phyloP scores from a whole-genome alignment of 1,140 invertebrate genomes.

The Patella vulgata region DNA sequence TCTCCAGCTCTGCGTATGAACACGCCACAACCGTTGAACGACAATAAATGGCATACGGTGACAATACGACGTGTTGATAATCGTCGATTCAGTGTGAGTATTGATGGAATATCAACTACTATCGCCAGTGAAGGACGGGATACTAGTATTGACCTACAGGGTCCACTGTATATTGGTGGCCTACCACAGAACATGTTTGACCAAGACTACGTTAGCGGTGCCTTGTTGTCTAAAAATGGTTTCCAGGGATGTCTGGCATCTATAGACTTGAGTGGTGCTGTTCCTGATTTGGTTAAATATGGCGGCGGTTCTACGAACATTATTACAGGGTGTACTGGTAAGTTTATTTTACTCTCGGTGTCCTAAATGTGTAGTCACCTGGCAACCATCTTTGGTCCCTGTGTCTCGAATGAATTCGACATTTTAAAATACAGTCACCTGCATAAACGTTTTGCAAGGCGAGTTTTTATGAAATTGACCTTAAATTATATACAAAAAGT shows the following conservation, averaged over 20 bases:
- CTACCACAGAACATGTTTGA: slow-evolving; percentile 71
- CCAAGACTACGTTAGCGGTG: slow-evolving; percentile 20
- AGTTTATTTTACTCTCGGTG: not conserved
- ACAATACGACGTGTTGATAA: slow-evolving; percentile 83
- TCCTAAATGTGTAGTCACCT: not conserved
- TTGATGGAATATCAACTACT: slow-evolving; percentile 28
- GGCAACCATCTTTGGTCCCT: not conserved
- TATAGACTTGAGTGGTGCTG: slow-evolving; percentile 88
- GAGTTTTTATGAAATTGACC: no score
- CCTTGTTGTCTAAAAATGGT: slow-evolving; percentile 83
- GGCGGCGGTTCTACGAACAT: slow-evolving; percentile 17
- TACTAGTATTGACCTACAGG: slow-evolving; percentile 31
- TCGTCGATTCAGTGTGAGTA: slow-evolving; percentile 23
- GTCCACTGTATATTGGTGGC: slow-evolving; percentile 72
- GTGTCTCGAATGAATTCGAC: not conserved
- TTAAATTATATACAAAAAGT: no score
- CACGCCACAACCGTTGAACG: slow-evolving; percentile 75
- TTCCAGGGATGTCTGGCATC: slow-evolving; percentile 95
- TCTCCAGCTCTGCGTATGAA: slow-evolving; percentile 68
- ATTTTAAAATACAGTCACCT: not conserved
- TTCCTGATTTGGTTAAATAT: slow-evolving; percentile 43
- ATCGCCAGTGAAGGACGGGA: slow-evolving; percentile 66
- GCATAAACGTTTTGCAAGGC: no score
- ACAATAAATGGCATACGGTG: slow-evolving; percentile 95
- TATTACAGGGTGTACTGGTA: slow-evolving; percentile 37